Percentiles rank a stretch among this genome's conserved stretches.
phyloP scores from a whole-genome alignment of 2,797 vertebrate species.

The Sciaenops ocellatus region DNA sequence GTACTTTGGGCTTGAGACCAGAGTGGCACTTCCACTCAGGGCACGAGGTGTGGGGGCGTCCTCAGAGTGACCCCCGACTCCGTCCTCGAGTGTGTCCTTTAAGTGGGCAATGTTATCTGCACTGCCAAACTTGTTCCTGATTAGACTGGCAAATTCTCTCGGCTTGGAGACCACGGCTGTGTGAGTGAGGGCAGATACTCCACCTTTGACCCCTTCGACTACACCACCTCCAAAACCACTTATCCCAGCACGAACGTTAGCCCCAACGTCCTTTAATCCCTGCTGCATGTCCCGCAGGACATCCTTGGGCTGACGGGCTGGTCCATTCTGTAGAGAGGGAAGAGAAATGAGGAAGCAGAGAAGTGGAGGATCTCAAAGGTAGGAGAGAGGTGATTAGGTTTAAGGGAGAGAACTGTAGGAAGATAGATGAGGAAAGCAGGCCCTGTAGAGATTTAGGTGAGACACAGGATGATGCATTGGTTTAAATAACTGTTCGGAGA shows the following conservation, averaged over 20 bases:
- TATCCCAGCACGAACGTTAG: slow-evolving; percentile 96
- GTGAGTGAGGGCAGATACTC: slow-evolving; percentile 95
- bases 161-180: slow-evolving; percentile 96
- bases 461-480: slow-evolving; percentile 50
- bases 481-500: slow-evolving; percentile 48
- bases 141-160: slow-evolving; percentile 95
- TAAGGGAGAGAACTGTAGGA: slow-evolving; percentile 49
- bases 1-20: slow-evolving; percentile 98
- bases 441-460: slow-evolving; percentile 53
- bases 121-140: slow-evolving; percentile 98
- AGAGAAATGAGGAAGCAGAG: slow-evolving; percentile 62
- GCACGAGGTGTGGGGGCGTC: slow-evolving; percentile 90
- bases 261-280: slow-evolving; percentile 95
- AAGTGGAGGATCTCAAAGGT: slow-evolving; percentile 55
- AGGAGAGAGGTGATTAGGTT: slow-evolving; percentile 49
- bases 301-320: slow-evolving; percentile 95
- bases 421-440: slow-evolving; percentile 53
- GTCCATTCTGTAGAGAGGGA: slow-evolving; percentile 88
- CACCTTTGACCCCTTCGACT: slow-evolving; percentile 96
- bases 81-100: slow-evolving; percentile 92
- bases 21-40: slow-evolving; percentile 95
- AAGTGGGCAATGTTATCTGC: slow-evolving; percentile 98
- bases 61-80: slow-evolving; percentile 87
- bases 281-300: slow-evolving; percentile 99
- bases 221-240: slow-evolving; percentile 97